Evolutionary conservation across 2,113 vertebrate genomes (phyloP).

Genomic region (Lates calcarifer): DNA sequence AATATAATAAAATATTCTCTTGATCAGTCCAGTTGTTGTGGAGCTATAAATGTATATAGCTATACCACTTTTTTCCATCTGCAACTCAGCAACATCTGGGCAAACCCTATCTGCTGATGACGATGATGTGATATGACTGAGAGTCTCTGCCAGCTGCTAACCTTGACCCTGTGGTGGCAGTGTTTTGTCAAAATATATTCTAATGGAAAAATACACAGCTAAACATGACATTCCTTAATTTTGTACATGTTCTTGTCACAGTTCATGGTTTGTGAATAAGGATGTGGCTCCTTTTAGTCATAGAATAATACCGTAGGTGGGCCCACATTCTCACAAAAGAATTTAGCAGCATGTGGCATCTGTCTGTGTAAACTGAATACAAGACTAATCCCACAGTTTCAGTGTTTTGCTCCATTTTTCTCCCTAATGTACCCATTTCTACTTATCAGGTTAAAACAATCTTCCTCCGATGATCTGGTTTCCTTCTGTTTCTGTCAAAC

Average conservation of each 20-base stretch:
- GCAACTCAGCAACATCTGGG: neutral
- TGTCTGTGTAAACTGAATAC: conserved; percentile 67
- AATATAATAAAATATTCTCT: no score
- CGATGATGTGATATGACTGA: neutral
- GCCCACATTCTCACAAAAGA: conserved; percentile 54
- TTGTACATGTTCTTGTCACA: neutral
- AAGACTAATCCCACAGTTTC: conserved; percentile 79
- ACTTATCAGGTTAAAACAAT: conserved; percentile 96
- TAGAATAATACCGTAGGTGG: conserved; percentile 30
- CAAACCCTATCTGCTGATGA: neutral
- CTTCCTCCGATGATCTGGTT: conserved; percentile 94
- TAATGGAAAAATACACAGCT: neutral
- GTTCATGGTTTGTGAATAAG: neutral
- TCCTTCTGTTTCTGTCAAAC: conserved; percentile 95
- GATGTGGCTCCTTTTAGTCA: neutral
- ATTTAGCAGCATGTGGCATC: conserved; percentile 71
- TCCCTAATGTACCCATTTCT: conserved; percentile 86
- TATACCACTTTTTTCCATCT: no score
- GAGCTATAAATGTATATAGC: no score
- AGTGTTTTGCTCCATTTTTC: conserved; percentile 75
- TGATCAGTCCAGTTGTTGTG: no score
- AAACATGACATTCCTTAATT: neutral
- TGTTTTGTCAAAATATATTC: conserved; percentile 1
- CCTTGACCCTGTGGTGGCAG: neutral
- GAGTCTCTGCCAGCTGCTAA: neutral